Evolutionary conservation across 2,113 vertebrate species (phyloP).

Genomic region (Proteles cristata): DNA sequence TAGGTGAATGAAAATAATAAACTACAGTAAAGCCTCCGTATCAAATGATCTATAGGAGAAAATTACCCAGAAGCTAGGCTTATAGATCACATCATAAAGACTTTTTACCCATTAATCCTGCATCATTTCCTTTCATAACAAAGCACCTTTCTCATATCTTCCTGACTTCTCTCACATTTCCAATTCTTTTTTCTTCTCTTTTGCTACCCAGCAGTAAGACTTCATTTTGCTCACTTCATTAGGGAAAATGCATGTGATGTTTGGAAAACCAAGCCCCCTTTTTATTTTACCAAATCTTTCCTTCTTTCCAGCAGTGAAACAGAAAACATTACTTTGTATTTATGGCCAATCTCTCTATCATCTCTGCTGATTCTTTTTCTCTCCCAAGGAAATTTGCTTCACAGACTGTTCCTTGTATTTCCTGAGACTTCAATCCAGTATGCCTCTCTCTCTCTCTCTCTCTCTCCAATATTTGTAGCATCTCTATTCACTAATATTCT

Average conservation of each 20-base stretch:
- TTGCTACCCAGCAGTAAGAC: background rate
- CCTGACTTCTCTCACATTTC: conserved; percentile 1
- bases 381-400: background rate
- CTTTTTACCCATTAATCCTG: background rate
- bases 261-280: background rate
- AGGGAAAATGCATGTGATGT: conserved; percentile 6
- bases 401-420: background rate
- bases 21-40: background rate
- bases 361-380: background rate
- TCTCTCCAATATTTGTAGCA: background rate
- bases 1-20: conserved; percentile 26
- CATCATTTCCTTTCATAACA: conserved; percentile 27
- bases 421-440: background rate
- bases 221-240: background rate
- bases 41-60: background rate
- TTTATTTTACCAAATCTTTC: background rate
- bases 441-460: background rate
- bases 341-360: background rate
- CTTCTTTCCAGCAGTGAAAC: conserved; percentile 4
- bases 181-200: background rate
- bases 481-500: background rate
- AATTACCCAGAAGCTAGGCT: conserved; percentile 9
- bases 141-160: background rate
- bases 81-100: background rate
- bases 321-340: background rate